Evolutionary conservation across 2,797 vertebrate genomes (phyloP).

Genomic region (Poecilia wingei): DNA sequence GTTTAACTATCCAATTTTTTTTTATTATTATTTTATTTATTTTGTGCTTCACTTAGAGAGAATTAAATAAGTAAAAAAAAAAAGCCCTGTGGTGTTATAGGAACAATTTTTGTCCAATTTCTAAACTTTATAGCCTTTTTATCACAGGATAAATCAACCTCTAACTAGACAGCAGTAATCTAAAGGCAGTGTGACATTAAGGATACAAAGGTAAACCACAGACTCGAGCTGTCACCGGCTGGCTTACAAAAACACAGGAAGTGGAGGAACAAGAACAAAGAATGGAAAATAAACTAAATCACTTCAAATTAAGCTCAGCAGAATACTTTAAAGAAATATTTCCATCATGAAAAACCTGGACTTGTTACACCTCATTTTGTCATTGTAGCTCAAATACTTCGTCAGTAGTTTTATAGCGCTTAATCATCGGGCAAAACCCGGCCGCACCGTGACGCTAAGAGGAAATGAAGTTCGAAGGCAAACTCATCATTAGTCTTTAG

Average conservation of each 20-base stretch:
- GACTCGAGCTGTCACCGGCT: slow-evolving; percentile 45
- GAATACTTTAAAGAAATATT: slow-evolving; percentile 72
- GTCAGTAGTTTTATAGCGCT: slow-evolving; percentile 69
- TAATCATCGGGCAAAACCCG: slow-evolving; percentile 64
- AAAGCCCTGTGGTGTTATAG: slow-evolving; percentile 26
- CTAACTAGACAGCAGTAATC: slow-evolving; percentile 64
- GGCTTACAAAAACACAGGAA: slow-evolving; percentile 49
- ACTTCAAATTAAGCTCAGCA: slow-evolving; percentile 59
- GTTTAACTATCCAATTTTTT: slow-evolving; percentile 15
- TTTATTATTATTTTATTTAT: too few species aligned
- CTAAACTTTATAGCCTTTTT: slow-evolving; percentile 31
- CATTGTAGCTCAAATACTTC: slow-evolving; percentile 74
- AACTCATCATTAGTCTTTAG: slow-evolving; percentile 75
- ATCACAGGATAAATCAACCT: slow-evolving; percentile 48
- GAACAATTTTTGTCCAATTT: slow-evolving; percentile 24
- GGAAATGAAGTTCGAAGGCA: slow-evolving; percentile 77
- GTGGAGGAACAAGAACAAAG: slow-evolving; percentile 27
- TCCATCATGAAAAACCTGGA: slow-evolving; percentile 73
- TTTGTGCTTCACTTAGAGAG: slow-evolving; percentile 23
- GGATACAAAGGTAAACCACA: slow-evolving; percentile 50
- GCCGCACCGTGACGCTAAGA: slow-evolving; percentile 54
- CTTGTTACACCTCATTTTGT: slow-evolving; percentile 80
- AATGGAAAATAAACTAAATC: slow-evolving; percentile 20
- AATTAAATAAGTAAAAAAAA: slow-evolving; percentile 18
- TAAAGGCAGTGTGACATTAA: slow-evolving; percentile 53